Evolutionary conservation across 2,888 invertebrate species (phyloP), one percentile per base, ranked within the genome.

Genomic region (Orthosia incerta): DNA sequence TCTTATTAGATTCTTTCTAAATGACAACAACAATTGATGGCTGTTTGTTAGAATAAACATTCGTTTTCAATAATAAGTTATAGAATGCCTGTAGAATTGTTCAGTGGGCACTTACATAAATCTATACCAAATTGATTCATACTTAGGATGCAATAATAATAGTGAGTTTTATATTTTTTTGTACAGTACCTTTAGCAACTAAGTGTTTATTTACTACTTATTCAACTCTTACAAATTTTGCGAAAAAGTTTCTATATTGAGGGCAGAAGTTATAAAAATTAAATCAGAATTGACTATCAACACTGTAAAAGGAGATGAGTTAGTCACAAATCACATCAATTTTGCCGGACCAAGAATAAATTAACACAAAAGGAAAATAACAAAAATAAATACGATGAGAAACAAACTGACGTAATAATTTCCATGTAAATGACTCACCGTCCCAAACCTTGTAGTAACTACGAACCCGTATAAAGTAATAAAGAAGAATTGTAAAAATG

Each of bases 401-500:
- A 63, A 59, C 48, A 9, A 39, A 66, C 50, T 76, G 57, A 83
- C 53, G 68, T 65, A 65, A 56, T 62, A 71, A 68, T 55, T 59
- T 66, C 39, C 18, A 46, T 26, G 20, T 57, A 63, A 76, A 73
- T 72, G 62, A 91, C 95, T 92, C 92, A 96, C 96, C 88, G 78
- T 89, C 50, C 93, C 94, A 78, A 91, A 92, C 84, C 93, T 94
- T 2, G 91, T 77, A n/a, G 93, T 94, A 55, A 90, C 76, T 74
- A 94, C 77, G 71, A 95, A 90, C 57, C 96, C 95, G 85, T 95
- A 93, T 65, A 95, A 66, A 51, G 94, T 84, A 66, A 95, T 94
- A 80, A 93, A 94, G 56, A 95, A 88, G 77, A 95, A 95, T 82
- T 96, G 96, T 16, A 96, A 89, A 77, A 94, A 96, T 51, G 96